Percentiles rank a stretch among this genome's conserved stretches.
Evolutionary conservation across 92 coral and sea anemone species (phyloP).

Genomic region (Pocillopora grandis): DNA sequence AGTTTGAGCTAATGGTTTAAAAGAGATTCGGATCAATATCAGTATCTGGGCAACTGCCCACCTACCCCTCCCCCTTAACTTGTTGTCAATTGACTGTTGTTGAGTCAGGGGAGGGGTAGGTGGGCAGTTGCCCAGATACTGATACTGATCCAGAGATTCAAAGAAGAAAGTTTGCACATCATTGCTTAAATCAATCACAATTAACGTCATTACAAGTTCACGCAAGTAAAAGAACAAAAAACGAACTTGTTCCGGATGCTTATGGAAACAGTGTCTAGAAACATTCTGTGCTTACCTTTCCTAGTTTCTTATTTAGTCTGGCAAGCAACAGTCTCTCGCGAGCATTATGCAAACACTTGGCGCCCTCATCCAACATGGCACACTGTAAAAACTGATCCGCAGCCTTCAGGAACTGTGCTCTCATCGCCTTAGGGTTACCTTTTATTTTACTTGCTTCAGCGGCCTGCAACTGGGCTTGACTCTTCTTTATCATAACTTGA

Average conservation of each 20-base stretch:
- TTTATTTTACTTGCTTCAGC: constrained; percentile 72
- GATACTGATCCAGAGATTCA: too few relatives aligned
- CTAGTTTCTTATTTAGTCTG: constrained; percentile 63
- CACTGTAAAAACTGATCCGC: constrained; percentile 82
- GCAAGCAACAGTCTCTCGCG: constrained; percentile 80
- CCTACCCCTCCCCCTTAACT: too few relatives aligned
- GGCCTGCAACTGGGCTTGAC: constrained; percentile 86
- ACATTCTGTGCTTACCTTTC: constrained; percentile 52
- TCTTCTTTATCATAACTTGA: constrained; percentile 63
- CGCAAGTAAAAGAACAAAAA: background rate
- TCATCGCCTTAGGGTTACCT: constrained; percentile 69
- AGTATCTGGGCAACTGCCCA: too few relatives aligned
- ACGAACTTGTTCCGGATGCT: too few relatives aligned
- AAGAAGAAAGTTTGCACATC: too few relatives aligned
- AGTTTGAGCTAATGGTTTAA: too few relatives aligned
- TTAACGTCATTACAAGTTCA: too few relatives aligned
- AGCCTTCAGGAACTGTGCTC: constrained; percentile 70
- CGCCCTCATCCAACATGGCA: constrained; percentile 79
- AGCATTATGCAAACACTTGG: constrained; percentile 76
- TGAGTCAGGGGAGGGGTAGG: too few relatives aligned
- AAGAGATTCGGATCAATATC: too few relatives aligned
- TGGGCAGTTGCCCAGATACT: too few relatives aligned
- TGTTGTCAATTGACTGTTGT: too few relatives aligned
- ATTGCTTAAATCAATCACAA: too few relatives aligned
- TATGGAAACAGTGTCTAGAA: background rate